These are phyloP conservation scores for Halcyon chelicuti DNA, from an alignment of 2,797 vertebrate species.

Conservation along the genomic window DNA sequence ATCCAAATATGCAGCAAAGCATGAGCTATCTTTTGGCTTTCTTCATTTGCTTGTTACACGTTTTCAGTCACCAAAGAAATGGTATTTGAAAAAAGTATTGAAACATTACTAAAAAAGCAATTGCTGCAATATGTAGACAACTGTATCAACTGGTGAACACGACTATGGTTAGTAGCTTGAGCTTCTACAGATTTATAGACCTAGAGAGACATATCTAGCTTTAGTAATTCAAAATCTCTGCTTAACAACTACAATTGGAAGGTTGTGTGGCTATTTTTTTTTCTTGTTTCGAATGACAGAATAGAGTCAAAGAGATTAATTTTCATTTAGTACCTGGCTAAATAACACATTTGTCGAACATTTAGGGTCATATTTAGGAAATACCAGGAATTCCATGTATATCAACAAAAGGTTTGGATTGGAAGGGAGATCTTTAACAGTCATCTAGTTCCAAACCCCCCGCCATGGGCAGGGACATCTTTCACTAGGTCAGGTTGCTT, in stretches of 20 bases:
- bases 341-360: background rate
- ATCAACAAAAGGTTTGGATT: background rate
- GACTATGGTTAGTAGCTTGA: background rate
- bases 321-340: background rate
- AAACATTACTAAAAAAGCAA: background rate
- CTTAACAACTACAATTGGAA: background rate
- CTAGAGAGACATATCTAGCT: background rate
- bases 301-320: background rate
- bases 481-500: background rate
- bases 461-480: background rate
- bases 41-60: background rate
- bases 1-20: background rate
- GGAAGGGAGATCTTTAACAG: background rate
- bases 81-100: background rate
- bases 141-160: background rate
- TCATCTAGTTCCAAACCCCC: background rate
- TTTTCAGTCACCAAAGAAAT: background rate
- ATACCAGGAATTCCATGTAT: background rate
- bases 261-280: background rate
- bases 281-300: background rate
- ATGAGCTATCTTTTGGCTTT: background rate
- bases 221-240: background rate
- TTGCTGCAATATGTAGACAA: background rate
- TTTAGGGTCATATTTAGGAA: background rate
- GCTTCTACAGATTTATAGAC: background rate